Percentiles rank a stretch among this genome's conserved stretches.
Conservation (phyloP, 2,113 vertebrate genomes). For the Eretmochelys imbricata region DNA sequence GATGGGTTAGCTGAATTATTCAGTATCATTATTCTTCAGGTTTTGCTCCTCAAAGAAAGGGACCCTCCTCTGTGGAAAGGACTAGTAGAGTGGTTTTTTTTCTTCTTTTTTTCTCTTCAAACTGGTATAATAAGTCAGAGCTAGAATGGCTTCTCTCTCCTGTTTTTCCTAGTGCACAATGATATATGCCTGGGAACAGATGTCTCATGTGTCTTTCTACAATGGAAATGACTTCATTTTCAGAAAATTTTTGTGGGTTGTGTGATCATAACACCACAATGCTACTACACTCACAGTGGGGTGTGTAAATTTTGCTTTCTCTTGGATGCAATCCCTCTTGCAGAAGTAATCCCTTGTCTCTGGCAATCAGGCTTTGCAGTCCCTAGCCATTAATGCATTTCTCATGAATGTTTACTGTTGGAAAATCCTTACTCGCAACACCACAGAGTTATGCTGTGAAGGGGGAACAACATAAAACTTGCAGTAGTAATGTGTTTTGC, state of each 20-base stretch:
- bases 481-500: not conserved
- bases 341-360: rapidly evolving
- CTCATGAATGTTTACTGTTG: rapidly evolving
- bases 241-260: conserved; percentile 18
- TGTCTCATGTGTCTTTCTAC: conserved; percentile 17
- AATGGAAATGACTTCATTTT: conserved; percentile 41
- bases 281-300: not conserved
- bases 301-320: not conserved
- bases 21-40: not conserved
- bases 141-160: not conserved
- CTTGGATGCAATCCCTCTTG: not conserved
- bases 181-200: conserved; percentile 43
- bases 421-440: not conserved
- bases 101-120: not conserved
- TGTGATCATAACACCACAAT: not conserved
- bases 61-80: not conserved
- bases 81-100: not conserved
- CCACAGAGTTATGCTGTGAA: rapidly evolving
- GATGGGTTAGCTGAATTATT: not conserved
- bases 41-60: not conserved
- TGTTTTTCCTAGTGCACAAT: not conserved
- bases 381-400: rapidly evolving
- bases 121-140: conserved; percentile 1
- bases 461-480: not conserved
- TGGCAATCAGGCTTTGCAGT: not conserved